Percentiles rank a stretch among this genome's conserved stretches.
Evolutionary conservation across 2,113 vertebrate species (phyloP).

Genomic region (Epinephelus moara): DNA sequence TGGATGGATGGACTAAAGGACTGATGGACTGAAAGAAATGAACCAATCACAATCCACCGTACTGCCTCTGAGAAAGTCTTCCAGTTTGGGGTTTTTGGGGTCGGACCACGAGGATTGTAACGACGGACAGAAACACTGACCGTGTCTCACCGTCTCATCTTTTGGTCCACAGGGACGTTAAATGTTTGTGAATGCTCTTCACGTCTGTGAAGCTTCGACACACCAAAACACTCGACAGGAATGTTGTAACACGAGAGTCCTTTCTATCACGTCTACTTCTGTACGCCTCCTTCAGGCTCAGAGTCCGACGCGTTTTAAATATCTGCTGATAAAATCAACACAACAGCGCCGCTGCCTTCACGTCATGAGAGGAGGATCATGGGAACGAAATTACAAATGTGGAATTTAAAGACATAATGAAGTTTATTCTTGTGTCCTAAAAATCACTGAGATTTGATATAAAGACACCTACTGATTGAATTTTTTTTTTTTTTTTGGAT

Average conservation of each 20-base stretch:
- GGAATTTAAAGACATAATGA: no score
- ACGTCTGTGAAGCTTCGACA: neutral
- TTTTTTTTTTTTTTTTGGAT: no score
- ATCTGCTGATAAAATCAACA: no score
- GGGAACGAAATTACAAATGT: no score
- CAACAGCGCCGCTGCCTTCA: neutral
- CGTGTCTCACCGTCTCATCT: neutral
- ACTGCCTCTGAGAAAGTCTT: conserved; percentile 81
- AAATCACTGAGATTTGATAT: no score
- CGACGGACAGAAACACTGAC: neutral
- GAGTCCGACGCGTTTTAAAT: no score
- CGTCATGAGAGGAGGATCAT: neutral
- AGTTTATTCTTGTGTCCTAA: no score
- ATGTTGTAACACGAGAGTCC: conserved; percentile 3
- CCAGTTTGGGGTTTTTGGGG: conserved; percentile 58
- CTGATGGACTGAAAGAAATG: conserved; percentile 17
- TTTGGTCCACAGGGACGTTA: neutral
- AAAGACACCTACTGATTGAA: no score
- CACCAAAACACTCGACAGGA: conserved; percentile 11
- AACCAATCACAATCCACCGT: conserved; percentile 62
- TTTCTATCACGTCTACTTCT: conserved; percentile 20
- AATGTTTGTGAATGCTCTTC: neutral
- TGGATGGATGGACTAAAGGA: neutral
- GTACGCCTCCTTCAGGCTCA: neutral
- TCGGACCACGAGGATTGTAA: neutral